phyloP scores from a whole-genome alignment of 2,113 vertebrate species.

The Malurus alboscapulatus region DNA sequence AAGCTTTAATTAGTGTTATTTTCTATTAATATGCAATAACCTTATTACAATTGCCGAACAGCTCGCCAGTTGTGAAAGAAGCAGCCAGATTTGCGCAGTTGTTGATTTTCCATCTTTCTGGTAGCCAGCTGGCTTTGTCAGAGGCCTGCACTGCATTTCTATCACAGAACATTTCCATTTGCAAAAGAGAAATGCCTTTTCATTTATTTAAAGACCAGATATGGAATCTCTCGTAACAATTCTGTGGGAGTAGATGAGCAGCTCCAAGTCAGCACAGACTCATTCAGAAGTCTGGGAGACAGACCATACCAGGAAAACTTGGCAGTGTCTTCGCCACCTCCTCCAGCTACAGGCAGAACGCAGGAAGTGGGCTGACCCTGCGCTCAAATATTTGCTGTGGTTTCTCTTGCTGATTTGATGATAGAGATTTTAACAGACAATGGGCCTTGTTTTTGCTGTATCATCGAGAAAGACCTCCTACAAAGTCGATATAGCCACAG shows the following conservation, averaged over 20 bases:
- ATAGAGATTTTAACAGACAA: slow-evolving; percentile 17
- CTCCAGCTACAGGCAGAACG: background rate
- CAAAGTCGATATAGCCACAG: background rate
- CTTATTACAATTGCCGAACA: background rate
- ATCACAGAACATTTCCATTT: background rate
- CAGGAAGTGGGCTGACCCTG: slow-evolving; percentile 12
- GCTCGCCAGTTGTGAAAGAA: background rate
- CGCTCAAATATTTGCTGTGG: slow-evolving; percentile 15
- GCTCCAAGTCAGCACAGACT: background rate
- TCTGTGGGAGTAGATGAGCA: background rate
- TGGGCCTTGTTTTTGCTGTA: background rate
- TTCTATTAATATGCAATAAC: slow-evolving; percentile 6
- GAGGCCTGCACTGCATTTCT: background rate
- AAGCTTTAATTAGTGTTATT: slow-evolving; percentile 5
- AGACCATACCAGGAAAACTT: background rate
- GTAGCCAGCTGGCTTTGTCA: slow-evolving; percentile 16
- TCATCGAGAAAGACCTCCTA: background rate
- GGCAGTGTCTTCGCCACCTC: background rate
- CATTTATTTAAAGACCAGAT: background rate
- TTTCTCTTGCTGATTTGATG: slow-evolving; percentile 32
- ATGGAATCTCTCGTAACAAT: accelerated
- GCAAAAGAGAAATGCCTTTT: background rate
- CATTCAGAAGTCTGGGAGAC: background rate
- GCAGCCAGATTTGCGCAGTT: background rate
- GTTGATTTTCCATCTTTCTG: background rate